Evolutionary conservation across 2,113 vertebrate species (phyloP).

Genomic region (Corythornis madagascariensis): DNA sequence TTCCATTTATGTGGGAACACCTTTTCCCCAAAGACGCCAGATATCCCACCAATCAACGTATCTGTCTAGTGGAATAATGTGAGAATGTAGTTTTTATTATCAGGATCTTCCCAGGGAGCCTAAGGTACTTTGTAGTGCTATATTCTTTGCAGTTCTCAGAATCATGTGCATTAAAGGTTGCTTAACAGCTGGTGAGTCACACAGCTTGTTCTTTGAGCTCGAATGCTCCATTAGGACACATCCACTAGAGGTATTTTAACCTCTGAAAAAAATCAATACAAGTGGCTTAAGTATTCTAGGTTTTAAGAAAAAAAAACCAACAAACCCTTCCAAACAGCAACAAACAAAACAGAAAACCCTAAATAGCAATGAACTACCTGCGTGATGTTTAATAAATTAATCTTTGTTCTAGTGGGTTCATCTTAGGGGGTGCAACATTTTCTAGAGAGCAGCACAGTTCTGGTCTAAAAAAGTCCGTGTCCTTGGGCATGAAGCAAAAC

Average conservation of each 20-base stretch:
- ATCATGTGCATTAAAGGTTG: constrained; percentile 58
- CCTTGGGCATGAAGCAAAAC: not conserved
- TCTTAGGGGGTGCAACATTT: not conserved
- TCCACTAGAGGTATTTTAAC: constrained; percentile 63
- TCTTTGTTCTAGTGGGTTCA: not conserved
- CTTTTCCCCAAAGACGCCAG: constrained; percentile 24
- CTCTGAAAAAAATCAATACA: constrained; percentile 58
- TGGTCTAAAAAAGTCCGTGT: not conserved
- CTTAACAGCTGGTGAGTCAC: constrained; percentile 66
- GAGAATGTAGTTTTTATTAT: constrained; percentile 50
- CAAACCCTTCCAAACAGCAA: not conserved
- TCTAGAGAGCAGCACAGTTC: not conserved
- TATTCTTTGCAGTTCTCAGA: constrained; percentile 52
- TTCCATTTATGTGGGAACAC: not conserved
- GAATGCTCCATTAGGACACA: constrained; percentile 51
- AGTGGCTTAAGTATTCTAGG: constrained; percentile 21
- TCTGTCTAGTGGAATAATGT: constrained; percentile 42
- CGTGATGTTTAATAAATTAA: not conserved
- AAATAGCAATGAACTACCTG: not conserved
- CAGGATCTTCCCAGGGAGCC: constrained; percentile 47
- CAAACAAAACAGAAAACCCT: not conserved
- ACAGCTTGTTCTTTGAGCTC: constrained; percentile 56
- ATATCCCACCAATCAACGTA: constrained; percentile 1
- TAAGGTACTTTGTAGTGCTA: constrained; percentile 40
- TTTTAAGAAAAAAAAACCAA: not conserved